Evolutionary conservation across 2,113 vertebrate genomes (phyloP), one percentile per base, ranked within the genome.

Genomic region (Pitta sordida): DNA sequence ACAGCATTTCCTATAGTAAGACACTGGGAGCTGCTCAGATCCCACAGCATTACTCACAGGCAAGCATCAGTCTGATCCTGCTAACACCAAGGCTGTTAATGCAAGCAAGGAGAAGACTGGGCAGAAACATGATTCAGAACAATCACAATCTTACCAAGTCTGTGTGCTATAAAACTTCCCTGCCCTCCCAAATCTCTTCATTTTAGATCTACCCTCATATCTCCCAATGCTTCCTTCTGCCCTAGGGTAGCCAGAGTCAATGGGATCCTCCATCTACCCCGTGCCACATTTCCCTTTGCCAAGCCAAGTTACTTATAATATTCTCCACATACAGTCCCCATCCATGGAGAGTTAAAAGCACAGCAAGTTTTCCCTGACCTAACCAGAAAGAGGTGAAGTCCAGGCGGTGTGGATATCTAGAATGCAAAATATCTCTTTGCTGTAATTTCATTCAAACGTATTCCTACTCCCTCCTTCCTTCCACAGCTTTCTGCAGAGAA

Each of bases 391-490:
- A 32, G 15, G 21, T 52, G 34, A 91, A 94, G 29, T 53, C 65
- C 88, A 85, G 59, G 53, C 75, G 86, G 46, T 48, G 17, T 4
- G 11, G 32, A 63, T 83, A 82, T 48, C 74, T 80, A 83, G 83
- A 91, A 95, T 93, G 69, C 88, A 96, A 94, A 91, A 74, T 60
- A 85, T 55, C 51, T 74, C 86, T 74, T 74, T 62, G 37, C 58
- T 80, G 43, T 88, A 83, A 87, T 91, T 89, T 92, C 93, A 96
- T 96, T 97, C 94, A 95, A 91, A 95, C 63, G 6, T 69, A 91
- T 92, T 94, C 88, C 64, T 77, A 30, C 43, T 82, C 59, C 52
- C 56, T 75, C 71, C 89, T 90, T 90, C 88, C 80, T 96, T 94
- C 93, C 20, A 53, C 3, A 4, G 76, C 59, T 86, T 81, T 92